Conservation (phyloP, 1,140 invertebrate species). For the Papilio xuthus region DNA sequence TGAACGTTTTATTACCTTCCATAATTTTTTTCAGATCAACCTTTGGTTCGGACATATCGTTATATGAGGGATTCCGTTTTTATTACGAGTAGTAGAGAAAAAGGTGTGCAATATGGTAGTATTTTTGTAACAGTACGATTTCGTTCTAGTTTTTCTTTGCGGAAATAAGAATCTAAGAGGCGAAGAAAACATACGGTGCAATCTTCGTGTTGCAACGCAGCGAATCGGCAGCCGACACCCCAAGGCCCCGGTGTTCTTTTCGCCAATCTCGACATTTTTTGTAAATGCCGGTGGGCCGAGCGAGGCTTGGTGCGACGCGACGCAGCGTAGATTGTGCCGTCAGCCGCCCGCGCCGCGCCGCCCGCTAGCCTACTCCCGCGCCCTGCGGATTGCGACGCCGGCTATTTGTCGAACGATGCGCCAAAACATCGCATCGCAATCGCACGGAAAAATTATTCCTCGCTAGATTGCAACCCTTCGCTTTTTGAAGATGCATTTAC, state of each 20-base stretch:
- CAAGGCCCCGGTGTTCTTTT: conserved; percentile 62
- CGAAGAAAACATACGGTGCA: conserved; percentile 76
- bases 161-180: conserved; percentile 78
- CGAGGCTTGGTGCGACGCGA: conserved; percentile 37
- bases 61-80: background rate
- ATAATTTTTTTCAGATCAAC: conserved; percentile 43
- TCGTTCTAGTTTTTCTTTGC: conserved; percentile 67
- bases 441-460: conserved; percentile 75
- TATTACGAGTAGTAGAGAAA: conserved; percentile 37
- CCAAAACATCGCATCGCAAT: conserved; percentile 79
- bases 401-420: conserved; percentile 79
- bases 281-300: conserved; percentile 56
- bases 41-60: conserved; percentile 33
- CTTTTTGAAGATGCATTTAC: conserved; percentile 74
- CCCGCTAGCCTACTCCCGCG: conserved; percentile 41
- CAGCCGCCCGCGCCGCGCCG: conserved; percentile 68
- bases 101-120: conserved; percentile 54
- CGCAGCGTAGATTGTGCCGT: conserved; percentile 69
- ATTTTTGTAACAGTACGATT: conserved; percentile 69
- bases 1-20: conserved; percentile 55
- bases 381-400: conserved; percentile 71
- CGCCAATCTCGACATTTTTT: conserved; percentile 79
- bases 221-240: conserved; percentile 70
- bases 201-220: conserved; percentile 77
- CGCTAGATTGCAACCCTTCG: conserved; percentile 71